Evolutionary conservation across 2,888 invertebrate genomes (phyloP).

Genomic region (Hypena proboscidalis): DNA sequence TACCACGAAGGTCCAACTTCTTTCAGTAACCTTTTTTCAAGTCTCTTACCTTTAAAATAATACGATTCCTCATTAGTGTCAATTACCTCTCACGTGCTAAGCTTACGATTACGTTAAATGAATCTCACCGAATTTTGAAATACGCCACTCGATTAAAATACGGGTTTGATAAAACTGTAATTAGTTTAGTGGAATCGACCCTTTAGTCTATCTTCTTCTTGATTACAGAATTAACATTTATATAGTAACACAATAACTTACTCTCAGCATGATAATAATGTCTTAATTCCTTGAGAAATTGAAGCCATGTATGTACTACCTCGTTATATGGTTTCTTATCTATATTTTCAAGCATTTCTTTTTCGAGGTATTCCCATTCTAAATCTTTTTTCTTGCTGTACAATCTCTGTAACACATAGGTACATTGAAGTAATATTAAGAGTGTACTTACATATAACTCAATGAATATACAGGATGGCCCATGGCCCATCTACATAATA

Average conservation of each 20-base stretch:
- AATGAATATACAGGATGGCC: too few species aligned
- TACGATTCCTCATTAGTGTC: neutral
- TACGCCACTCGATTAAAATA: too few species aligned
- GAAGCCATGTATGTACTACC: conserved; percentile 71
- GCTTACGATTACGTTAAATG: too few species aligned
- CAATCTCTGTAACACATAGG: conserved; percentile 53
- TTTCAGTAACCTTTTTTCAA: conserved; percentile 48
- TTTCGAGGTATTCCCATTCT: conserved; percentile 73
- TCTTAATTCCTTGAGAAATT: conserved; percentile 64
- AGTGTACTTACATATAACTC: too few species aligned
- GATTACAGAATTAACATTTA: too few species aligned
- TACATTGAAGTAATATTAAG: neutral
- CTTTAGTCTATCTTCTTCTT: too few species aligned
- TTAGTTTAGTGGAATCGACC: too few species aligned
- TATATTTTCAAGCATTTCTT: conserved; percentile 66
- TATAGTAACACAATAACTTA: conserved; percentile 26
- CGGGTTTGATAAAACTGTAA: too few species aligned
- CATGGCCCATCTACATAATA: too few species aligned
- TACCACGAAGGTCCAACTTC: conserved; percentile 75
- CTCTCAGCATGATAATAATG: conserved; percentile 61
- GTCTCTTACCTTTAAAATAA: conserved; percentile 50
- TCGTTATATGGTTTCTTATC: conserved; percentile 72
- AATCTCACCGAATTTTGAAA: too few species aligned
- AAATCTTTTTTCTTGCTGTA: conserved; percentile 65
- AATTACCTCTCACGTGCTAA: too few species aligned